Evolutionary conservation across 2,113 vertebrate species (phyloP).

Genomic region (Arenaria interpres): DNA sequence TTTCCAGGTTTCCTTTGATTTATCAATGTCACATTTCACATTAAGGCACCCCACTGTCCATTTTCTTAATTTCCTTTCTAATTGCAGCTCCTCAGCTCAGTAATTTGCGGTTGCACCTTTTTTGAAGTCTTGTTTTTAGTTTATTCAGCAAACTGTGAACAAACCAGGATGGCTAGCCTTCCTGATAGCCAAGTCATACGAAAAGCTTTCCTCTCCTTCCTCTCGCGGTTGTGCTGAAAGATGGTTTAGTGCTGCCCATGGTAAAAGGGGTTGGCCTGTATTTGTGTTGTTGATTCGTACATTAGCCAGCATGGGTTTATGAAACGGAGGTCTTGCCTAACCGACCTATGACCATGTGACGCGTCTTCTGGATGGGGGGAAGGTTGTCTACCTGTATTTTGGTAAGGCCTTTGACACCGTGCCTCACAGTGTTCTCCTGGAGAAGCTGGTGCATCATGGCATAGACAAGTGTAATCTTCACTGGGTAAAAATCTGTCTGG

Average conservation of each 20-base stretch:
- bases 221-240: not conserved
- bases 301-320: not conserved
- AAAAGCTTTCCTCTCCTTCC: not conserved
- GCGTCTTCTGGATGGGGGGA: too few relatives aligned
- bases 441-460: too few relatives aligned
- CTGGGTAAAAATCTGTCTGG: too few relatives aligned
- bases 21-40: slow-evolving; percentile 76
- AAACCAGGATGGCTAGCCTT: not conserved
- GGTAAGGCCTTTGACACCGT: too few relatives aligned
- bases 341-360: too few relatives aligned
- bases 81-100: slow-evolving; percentile 62
- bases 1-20: slow-evolving; percentile 76
- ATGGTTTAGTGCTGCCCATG: not conserved
- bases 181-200: not conserved
- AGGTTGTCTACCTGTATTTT: too few relatives aligned
- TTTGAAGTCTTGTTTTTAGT: slow-evolving; percentile 63
- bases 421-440: too few relatives aligned
- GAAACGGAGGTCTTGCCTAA: too few relatives aligned
- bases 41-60: slow-evolving; percentile 62
- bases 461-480: too few relatives aligned
- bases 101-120: slow-evolving; percentile 59
- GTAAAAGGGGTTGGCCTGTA: not conserved
- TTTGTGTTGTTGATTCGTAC: not conserved
- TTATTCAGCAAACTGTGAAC: slow-evolving; percentile 61
- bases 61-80: slow-evolving; percentile 80